Conservation (phyloP, 1,140 invertebrate species). For the Drosophila rufa region DNA sequence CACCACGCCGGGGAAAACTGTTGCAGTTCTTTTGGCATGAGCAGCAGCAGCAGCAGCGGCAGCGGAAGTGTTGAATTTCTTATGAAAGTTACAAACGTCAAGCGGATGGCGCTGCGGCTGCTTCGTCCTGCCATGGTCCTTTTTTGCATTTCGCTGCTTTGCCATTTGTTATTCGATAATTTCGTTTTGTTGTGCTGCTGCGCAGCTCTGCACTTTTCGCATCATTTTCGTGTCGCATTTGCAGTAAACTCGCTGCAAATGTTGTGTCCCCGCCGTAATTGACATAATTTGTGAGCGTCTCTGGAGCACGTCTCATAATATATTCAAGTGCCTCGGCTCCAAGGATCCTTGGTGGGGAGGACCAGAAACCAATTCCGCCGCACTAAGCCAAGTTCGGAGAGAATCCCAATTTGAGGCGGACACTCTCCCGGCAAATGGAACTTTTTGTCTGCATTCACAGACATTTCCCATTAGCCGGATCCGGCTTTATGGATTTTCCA, state of each 20-base stretch:
- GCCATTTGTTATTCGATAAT: constrained; percentile 57
- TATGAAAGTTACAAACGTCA: constrained; percentile 53
- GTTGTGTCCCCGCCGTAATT: constrained; percentile 45
- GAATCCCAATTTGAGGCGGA: constrained; percentile 26
- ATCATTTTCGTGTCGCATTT: constrained; percentile 52
- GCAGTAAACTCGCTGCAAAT: constrained; percentile 37
- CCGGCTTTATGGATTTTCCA: constrained; percentile 49
- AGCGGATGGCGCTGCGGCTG: constrained; percentile 22
- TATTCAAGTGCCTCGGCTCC: constrained; percentile 28
- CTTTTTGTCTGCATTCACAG: constrained; percentile 51
- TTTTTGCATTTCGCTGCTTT: constrained; percentile 17
- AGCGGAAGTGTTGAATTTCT: constrained; percentile 73
- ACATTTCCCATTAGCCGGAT: constrained; percentile 59
- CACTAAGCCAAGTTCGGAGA: constrained; percentile 33
- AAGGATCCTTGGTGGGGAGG: neutral
- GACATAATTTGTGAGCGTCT: constrained; percentile 54
- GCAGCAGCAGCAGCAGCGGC: constrained; percentile 1
- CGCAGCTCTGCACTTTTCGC: constrained; percentile 42
- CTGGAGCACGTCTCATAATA: constrained; percentile 44
- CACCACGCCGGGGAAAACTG: constrained; percentile 31
- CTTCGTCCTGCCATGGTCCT: constrained; percentile 16
- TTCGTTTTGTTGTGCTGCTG: constrained; percentile 44
- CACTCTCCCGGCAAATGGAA: constrained; percentile 13
- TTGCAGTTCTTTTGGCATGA: constrained; percentile 45
- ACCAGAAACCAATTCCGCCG: constrained; percentile 38